phyloP scores from a whole-genome alignment of 2,113 vertebrate genomes.

The Podilymbus podiceps region DNA sequence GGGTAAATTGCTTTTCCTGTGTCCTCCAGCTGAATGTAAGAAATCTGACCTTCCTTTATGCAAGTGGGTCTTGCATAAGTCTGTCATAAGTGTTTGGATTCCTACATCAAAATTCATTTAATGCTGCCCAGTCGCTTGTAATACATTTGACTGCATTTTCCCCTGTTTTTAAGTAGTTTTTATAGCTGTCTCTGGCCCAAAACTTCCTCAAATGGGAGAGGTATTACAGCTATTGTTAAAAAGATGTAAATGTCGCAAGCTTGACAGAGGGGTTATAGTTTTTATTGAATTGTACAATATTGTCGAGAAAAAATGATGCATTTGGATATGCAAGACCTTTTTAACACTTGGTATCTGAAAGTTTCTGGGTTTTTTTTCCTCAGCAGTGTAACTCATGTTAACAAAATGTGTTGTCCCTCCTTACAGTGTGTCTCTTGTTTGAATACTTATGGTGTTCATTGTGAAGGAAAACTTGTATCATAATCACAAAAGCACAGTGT shows the following conservation, averaged over 20 bases:
- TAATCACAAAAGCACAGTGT: neutral
- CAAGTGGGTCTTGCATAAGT: neutral
- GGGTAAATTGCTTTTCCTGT: neutral
- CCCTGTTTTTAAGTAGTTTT: neutral
- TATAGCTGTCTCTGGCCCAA: neutral
- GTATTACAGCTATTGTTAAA: neutral
- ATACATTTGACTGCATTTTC: neutral
- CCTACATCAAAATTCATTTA: neutral
- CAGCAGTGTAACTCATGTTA: neutral
- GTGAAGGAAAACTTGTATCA: neutral
- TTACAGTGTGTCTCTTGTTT: neutral
- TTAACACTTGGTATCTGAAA: neutral
- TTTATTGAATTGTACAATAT: neutral
- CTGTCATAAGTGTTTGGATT: neutral
- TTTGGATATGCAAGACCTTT: neutral
- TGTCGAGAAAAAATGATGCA: neutral
- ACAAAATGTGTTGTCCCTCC: neutral
- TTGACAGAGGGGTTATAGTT: neutral
- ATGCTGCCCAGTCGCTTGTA: neutral
- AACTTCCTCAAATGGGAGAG: neutral
- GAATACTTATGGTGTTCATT: neutral
- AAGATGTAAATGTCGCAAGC: neutral
- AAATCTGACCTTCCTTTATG: neutral
- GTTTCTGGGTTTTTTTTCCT: neutral
- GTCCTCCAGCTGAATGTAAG: neutral